Evolutionary conservation across 2,113 vertebrate genomes (phyloP), one percentile per base, ranked within the genome.

Genomic region (Uria aalge): DNA sequence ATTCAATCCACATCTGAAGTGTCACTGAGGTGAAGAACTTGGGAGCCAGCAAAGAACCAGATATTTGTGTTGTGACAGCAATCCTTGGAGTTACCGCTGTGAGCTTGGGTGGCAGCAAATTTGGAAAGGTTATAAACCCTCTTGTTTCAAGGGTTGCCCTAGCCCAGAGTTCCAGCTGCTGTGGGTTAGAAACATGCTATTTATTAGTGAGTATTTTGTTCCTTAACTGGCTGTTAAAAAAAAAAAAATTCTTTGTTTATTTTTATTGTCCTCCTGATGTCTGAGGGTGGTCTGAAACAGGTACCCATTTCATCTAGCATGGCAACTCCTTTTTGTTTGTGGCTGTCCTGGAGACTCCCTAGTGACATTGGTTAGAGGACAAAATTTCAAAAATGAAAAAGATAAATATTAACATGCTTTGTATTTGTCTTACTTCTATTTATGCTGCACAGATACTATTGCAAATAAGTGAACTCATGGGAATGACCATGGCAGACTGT

Each of bases 401-500:
- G 45, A 47, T 55, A 96, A 96, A 91, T 82, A 88, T 82, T 95
- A 75, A 36, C 43, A 8, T n/a, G 34, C 60, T 87, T 93, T 75
- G 26, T 96, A 26, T 87, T 92, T 95, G 57, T 76, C 69, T 91
- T 68, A 6, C 48, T 91, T 92, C 73, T 43, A 38, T 85, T 95
- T 79, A 21, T 64, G 60, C 77, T 89, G 47, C 53, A 68, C 40
- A 68, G 73, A 82, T 56, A 72, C 52, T 82, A 26, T 76, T 90
- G 48, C 87, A 96, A 91, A 64, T 60, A 85, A 87, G 34, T 53
- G 76, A 87, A 67, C 64, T 84, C 72, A 13, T 85, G 84, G 62
- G 84, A 94, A 91, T 30, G 57, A 43, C 53, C 13, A 2, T 8
- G 30, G 52, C 69, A 87, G 80, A 41, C 62, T 4, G 0, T 48